phyloP scores from a whole-genome alignment of 2,797 vertebrate genomes.

The Microctenopoma lineatum region DNA sequence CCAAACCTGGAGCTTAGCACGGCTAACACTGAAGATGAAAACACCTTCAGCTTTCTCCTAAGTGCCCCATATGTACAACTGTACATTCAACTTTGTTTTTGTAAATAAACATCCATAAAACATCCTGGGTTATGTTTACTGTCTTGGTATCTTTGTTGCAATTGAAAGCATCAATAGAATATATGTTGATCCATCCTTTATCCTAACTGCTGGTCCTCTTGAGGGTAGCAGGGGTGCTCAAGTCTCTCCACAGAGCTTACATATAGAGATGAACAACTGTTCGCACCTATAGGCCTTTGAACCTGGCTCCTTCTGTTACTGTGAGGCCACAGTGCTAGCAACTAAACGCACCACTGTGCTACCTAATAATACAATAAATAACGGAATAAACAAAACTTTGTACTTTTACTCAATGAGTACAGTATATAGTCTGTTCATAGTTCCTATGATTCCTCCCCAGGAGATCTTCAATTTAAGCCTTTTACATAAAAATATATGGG shows the following conservation, averaged over 20 bases:
- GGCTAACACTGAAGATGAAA: not conserved
- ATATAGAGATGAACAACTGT: too few species aligned
- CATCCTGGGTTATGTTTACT: constrained; percentile 42
- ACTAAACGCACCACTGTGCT: too few species aligned
- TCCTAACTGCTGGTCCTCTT: too few species aligned
- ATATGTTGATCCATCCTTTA: not conserved
- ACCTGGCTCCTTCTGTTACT: too few species aligned
- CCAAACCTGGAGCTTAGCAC: not conserved
- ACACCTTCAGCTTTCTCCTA: not conserved
- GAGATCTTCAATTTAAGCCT: not conserved
- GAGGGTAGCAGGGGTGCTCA: too few species aligned
- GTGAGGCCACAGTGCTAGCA: too few species aligned
- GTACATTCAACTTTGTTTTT: constrained; percentile 17
- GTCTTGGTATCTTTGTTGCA: constrained; percentile 5
- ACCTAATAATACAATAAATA: not conserved
- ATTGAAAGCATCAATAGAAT: not conserved
- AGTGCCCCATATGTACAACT: not conserved
- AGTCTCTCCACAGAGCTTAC: too few species aligned
- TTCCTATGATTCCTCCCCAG: not conserved
- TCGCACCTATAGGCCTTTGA: too few species aligned
- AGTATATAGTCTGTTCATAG: not conserved
- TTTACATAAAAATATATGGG: not conserved
- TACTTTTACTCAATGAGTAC: not conserved
- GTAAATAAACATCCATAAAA: constrained; percentile 4
- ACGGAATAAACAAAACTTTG: not conserved